These are phyloP conservation scores for Pipistrellus pipistrellus DNA, from an alignment of 2,797 vertebrate genomes.

Conservation along the genomic window DNA sequence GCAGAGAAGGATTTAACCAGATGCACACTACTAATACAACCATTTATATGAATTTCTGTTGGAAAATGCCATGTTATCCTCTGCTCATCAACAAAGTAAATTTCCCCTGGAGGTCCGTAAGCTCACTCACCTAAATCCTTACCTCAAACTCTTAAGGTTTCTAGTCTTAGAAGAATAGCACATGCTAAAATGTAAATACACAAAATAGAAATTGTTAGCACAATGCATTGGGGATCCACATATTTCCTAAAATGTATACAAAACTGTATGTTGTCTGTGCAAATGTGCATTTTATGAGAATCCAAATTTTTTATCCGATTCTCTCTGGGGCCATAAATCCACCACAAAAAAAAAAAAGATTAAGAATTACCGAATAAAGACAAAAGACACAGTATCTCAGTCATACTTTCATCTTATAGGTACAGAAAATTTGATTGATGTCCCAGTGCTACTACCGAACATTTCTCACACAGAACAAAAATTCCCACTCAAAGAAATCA, in stretches of 20 bases:
- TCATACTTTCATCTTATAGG: background rate
- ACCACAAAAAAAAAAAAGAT: background rate
- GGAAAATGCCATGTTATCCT: conserved; percentile 1
- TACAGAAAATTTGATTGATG: background rate
- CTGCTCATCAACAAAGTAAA: conserved; percentile 15
- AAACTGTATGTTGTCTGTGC: background rate
- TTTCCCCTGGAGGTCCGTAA: conserved; percentile 26
- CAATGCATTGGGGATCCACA: background rate
- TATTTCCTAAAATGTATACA: conserved; percentile 18
- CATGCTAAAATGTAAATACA: conserved; percentile 40
- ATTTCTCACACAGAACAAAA: conserved; percentile 58
- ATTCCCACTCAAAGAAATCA: conserved; percentile 32
- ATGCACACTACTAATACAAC: conserved; percentile 40
- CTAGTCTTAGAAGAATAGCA: conserved; percentile 39
- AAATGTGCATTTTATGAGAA: conserved; percentile 5
- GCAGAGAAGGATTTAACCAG: conserved; percentile 76
- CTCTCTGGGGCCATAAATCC: background rate
- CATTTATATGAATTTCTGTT: conserved; percentile 56
- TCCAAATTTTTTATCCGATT: conserved; percentile 34
- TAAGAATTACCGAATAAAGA: conserved; percentile 28
- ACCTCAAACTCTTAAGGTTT: conserved; percentile 58
- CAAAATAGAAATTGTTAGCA: conserved; percentile 7
- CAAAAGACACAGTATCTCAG: background rate
- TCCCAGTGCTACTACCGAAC: background rate
- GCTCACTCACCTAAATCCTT: conserved; percentile 51